phyloP scores from a whole-genome alignment of 1,140 invertebrate genomes.

The Dendrolimus punctatus region DNA sequence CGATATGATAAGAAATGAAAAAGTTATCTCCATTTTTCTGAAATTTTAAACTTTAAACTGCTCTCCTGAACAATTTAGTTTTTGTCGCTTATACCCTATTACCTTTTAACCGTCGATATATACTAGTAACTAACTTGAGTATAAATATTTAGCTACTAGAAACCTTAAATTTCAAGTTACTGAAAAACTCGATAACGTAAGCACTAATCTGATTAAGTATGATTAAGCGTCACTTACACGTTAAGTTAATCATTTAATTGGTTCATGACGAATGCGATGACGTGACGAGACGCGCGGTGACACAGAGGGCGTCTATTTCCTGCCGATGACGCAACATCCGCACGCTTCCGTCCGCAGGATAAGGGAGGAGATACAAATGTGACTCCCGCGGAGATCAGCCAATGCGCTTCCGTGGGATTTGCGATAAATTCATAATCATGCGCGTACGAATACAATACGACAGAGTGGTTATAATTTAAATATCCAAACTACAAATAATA shows the following conservation, averaged over 20 bases:
- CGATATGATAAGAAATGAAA: too few species aligned
- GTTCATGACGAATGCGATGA: slow-evolving; percentile 28
- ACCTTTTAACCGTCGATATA: too few species aligned
- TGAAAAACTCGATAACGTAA: slow-evolving; percentile 4
- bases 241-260: slow-evolving; percentile 3
- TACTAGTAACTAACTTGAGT: slow-evolving; percentile 17
- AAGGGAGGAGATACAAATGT: slow-evolving; percentile 40
- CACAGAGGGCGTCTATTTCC: slow-evolving; percentile 64
- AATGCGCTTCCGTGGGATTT: slow-evolving; percentile 44
- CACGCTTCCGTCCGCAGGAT: slow-evolving; percentile 52
- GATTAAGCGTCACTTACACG: slow-evolving; percentile 16
- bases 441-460: too few species aligned
- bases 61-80: too few species aligned
- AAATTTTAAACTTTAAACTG: too few species aligned
- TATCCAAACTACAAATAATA: too few species aligned
- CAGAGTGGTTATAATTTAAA: too few species aligned
- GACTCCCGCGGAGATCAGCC: slow-evolving; percentile 38
- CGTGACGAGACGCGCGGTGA: slow-evolving; percentile 42
- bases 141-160: slow-evolving; percentile 21
- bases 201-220: slow-evolving; percentile 7
- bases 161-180: slow-evolving; percentile 4
- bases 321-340: slow-evolving; percentile 60
- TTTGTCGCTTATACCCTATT: too few species aligned
- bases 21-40: too few species aligned
- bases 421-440: slow-evolving; percentile 18